Evolutionary conservation across 2,888 invertebrate species (phyloP), one percentile per base, ranked within the genome.

Genomic region (Caenorhabditis sp.): DNA sequence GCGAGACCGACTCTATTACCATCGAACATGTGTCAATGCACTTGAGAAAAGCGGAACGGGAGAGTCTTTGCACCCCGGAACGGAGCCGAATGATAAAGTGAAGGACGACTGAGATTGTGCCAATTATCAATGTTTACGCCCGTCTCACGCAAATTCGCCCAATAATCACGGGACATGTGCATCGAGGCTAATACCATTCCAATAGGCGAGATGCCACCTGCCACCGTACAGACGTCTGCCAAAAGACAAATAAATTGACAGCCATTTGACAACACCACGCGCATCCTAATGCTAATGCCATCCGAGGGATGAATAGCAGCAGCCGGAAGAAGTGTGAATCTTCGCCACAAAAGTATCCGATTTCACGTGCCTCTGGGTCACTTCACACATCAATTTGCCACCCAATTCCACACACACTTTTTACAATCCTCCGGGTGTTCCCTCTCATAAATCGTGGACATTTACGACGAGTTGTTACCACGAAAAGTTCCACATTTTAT

Each of bases 211-310:
- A 70, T 45, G 59, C 70, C 70, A 70, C 70, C 70, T 70, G 70
- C 70, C 70, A 70, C 70, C 70, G n/a, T n/a, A n/a, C n/a, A n/a
- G n/a, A n/a, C n/a, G 52, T 70, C 70, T 70, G 70, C 70, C 70
- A 70, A 61, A 70, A 59, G 59, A 70, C 59, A 70, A 70, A 70
- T 70, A 70, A 70, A 70, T 70, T 70, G 70, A 59, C 59, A 70
- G 70, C 70, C 45, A 70, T 59, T 59, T 45, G 61, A 71, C 70
- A 70, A 53, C 70, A 70, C 30, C 53, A 52, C 52, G 39, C 20
- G 17, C n/a, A 8, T 26, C 35, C 45, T n/a, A 26, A n/a, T n/a
- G n/a, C n/a, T 50, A 50, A 45, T 45, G 9, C 2, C 20, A 17
- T 22, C 3, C 11, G 9, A 35, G 13, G 35, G 9, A 13, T 35